A percentile compares a stretch with the other conserved stretches of the same genome.
phyloP scores from a whole-genome alignment of 2,888 invertebrate genomes.

The Pteria penguin region DNA sequence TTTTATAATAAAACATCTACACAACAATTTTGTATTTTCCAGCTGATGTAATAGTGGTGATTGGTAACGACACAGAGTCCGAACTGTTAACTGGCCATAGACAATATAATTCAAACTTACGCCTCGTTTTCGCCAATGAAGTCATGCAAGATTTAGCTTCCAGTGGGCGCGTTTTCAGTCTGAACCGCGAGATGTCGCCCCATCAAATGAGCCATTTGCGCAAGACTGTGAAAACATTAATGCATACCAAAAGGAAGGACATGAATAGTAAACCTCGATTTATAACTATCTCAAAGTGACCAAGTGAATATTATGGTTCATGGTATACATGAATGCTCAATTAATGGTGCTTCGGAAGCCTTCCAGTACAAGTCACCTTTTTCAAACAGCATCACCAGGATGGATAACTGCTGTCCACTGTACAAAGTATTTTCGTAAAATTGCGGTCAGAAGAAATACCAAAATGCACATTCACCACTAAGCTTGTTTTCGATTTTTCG shows the following conservation, averaged over 20 bases:
- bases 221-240: constrained; percentile 59
- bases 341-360: too few species aligned
- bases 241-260: constrained; percentile 37
- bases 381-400: too few species aligned
- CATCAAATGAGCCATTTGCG: constrained; percentile 71
- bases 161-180: constrained; percentile 66
- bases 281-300: neutral
- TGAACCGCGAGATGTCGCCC: constrained; percentile 71
- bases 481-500: too few species aligned
- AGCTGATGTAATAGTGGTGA: constrained; percentile 66
- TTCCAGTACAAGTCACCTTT: too few species aligned
- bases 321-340: too few species aligned
- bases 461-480: too few species aligned
- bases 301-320: too few species aligned
- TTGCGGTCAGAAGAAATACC: too few species aligned
- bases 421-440: too few species aligned
- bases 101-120: constrained; percentile 68
- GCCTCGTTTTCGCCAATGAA: constrained; percentile 66
- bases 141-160: constrained; percentile 71
- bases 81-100: constrained; percentile 66
- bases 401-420: too few species aligned
- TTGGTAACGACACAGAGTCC: constrained; percentile 72
- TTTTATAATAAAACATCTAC: too few species aligned
- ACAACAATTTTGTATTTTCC: too few species aligned
- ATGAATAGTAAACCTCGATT: neutral